phyloP scores from a whole-genome alignment of 1,140 invertebrate species.

The Drosophila lini region DNA sequence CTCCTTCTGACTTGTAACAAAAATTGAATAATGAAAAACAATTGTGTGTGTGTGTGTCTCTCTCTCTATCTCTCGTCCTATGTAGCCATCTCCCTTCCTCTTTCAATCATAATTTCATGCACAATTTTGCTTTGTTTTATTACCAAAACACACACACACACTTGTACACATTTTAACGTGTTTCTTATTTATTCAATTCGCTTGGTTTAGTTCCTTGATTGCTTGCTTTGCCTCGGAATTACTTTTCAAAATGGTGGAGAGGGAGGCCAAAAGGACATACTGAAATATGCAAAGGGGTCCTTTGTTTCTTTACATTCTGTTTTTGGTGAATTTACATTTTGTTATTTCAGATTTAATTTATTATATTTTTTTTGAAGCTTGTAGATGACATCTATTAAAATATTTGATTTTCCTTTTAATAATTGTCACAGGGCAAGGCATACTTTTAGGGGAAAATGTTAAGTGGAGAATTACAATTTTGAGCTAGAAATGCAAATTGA shows the following conservation, averaged over 20 bases:
- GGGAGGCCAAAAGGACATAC: not conserved
- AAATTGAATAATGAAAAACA: slow-evolving; percentile 83
- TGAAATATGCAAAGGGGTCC: not conserved
- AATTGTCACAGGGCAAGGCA: slow-evolving; percentile 8
- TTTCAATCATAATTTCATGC: slow-evolving; percentile 76
- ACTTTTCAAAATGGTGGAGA: slow-evolving; percentile 4
- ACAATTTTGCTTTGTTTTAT: slow-evolving; percentile 81
- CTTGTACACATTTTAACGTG: slow-evolving; percentile 40
- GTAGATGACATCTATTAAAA: not conserved
- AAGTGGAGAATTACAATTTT: not conserved
- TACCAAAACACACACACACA: slow-evolving; percentile 26
- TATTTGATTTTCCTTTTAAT: slow-evolving; percentile 1
- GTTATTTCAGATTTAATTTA: not conserved
- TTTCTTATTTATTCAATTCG: slow-evolving; percentile 82
- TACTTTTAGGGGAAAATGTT: slow-evolving; percentile 39
- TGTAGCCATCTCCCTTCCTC: slow-evolving; percentile 15
- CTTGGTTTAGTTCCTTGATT: slow-evolving; percentile 81
- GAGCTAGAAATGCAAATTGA: too few species aligned
- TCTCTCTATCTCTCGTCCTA: slow-evolving; percentile 28
- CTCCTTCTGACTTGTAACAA: slow-evolving; percentile 62
- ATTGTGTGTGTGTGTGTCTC: slow-evolving; percentile 69
- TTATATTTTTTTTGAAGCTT: not conserved
- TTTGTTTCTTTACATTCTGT: not conserved
- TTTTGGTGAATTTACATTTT: not conserved
- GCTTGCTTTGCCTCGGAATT: slow-evolving; percentile 48